These are phyloP conservation scores for Petrolisthes cinctipes DNA, from an alignment of 2,888 invertebrate genomes.

Conservation along the genomic window DNA sequence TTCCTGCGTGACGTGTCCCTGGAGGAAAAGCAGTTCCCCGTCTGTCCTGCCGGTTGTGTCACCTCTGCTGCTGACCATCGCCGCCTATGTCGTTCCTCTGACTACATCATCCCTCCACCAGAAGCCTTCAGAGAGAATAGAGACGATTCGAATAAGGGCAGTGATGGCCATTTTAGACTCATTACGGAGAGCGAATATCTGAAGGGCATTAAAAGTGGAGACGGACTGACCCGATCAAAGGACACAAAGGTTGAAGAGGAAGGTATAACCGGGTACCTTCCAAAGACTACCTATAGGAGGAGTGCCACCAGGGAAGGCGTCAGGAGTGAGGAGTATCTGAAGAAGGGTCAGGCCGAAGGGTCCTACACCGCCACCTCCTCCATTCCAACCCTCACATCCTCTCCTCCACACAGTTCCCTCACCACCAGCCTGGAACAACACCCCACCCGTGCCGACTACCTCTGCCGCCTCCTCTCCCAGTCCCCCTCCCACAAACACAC, in stretches of 20 bases:
- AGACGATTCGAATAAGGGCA: background rate
- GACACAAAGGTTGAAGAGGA: background rate
- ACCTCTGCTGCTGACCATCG: constrained; percentile 43
- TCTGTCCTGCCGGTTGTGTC: constrained; percentile 20
- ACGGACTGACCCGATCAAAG: background rate
- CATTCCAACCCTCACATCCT: background rate
- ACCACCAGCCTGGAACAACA: constrained; percentile 43
- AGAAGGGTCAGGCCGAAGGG: too few relatives aligned
- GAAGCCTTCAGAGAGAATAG: constrained; percentile 33
- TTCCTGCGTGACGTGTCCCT: constrained; percentile 43
- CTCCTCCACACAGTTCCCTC: constrained; percentile 37
- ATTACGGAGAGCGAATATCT: constrained; percentile 51
- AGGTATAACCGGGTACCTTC: too few relatives aligned
- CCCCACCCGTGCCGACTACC: constrained; percentile 43
- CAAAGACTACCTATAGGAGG: too few relatives aligned
- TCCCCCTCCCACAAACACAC: background rate
- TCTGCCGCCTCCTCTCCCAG: constrained; percentile 34
- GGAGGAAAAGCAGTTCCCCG: constrained; percentile 44
- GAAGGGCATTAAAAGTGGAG: background rate
- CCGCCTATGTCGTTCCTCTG: constrained; percentile 10
- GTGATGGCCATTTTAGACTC: constrained; percentile 25
- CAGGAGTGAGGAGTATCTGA: background rate
- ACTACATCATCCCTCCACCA: constrained; percentile 43
- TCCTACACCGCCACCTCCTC: background rate
- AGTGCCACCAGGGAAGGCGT: too few relatives aligned